These are phyloP conservation scores for Clistopyga incitator DNA, from an alignment of 2,888 invertebrate genomes.

Conservation along the genomic window DNA sequence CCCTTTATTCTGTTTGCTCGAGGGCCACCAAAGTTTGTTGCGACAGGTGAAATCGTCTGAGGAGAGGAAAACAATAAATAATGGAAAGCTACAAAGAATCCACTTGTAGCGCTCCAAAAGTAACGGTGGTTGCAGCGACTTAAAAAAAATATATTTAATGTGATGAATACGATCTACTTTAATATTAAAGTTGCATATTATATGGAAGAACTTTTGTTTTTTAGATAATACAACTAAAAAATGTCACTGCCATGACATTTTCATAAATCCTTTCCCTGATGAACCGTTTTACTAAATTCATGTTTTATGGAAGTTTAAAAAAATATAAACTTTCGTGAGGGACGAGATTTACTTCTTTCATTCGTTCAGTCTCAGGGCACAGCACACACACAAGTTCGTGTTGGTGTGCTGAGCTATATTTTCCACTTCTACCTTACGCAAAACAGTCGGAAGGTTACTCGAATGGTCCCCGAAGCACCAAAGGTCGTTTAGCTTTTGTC, in stretches of 20 bases:
- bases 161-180: background rate
- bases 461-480: conserved; percentile 33
- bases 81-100: conserved; percentile 21
- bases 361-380: background rate
- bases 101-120: conserved; percentile 30
- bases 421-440: background rate
- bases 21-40: conserved; percentile 39
- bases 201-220: background rate
- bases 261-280: background rate
- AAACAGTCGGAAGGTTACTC: conserved; percentile 12
- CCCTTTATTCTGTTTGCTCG: conserved; percentile 56
- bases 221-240: background rate
- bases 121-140: background rate
- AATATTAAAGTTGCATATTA: background rate
- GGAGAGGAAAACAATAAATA: background rate
- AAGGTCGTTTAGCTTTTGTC: conserved; percentile 42
- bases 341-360: background rate
- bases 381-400: background rate
- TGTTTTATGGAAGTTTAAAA: background rate
- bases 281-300: background rate
- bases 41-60: background rate
- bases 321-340: background rate
- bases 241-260: background rate
- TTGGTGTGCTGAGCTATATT: background rate
- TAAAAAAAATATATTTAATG: too few species aligned